Evolutionary conservation across 2,797 vertebrate species (phyloP), one percentile per base, ranked within the genome.

Genomic region (Pangasius macronema): DNA sequence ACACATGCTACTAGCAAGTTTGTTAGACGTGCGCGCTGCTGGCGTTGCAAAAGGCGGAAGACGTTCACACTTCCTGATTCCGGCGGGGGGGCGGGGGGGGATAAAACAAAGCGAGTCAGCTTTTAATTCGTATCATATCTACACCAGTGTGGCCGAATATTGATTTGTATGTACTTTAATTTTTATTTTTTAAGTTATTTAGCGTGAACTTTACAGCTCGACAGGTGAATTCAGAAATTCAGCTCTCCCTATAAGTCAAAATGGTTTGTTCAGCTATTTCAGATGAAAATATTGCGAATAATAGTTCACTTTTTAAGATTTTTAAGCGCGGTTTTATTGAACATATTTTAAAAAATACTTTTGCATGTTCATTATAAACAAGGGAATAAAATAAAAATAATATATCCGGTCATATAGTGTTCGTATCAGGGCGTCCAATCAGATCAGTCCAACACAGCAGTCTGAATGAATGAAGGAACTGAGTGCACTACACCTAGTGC

Each of bases 361-460:
- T 55, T 9, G 2, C 18, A 18, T 22, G 3, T 57, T 57, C 18
- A 36, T 4, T 79, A 5, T 57, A 11, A 55, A 18, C 16, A 22
- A 33, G 0, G 0, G 33, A 33, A 55, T 55, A 75, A 42, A 73
- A 75, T 8, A 27, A 10, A 55, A 46, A 30, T 5, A 39, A 33
- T 39, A 83, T 46, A 18, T 0, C 63, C 16, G 46, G 13, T 46
- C 0, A 73, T 27, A 7, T 7, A 33, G 75, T 30, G 39, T 4
- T 9, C 75, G 68, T 87, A 89, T 89, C 51, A 36, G 30, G 5
- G 51, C 53, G 39, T 30, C 95, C 95, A 96, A 95, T 96, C 93
- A 94, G 70, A 49, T 90, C 85, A 91, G 90, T 94, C 95, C 95
- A 96, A 92, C 95, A 89, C 95, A 96, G 93, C 93, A 88, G 89